A percentile compares a stretch with the other conserved stretches of the same genome.
Conservation (phyloP, 2,797 vertebrate species). For the Rhynchonycteris naso region DNA sequence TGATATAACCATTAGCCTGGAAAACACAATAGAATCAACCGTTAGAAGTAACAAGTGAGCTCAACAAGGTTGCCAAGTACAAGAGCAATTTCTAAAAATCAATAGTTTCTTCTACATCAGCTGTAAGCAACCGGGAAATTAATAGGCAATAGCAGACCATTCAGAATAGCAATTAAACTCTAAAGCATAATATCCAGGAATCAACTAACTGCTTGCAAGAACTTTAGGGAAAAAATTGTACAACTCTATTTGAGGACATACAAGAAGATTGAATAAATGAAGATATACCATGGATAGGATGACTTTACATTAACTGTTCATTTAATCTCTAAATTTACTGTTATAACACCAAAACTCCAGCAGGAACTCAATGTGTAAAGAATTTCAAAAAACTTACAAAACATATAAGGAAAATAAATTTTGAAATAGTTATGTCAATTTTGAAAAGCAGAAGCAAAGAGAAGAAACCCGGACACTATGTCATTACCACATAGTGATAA, state of each 20-base stretch:
- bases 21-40: constrained; percentile 33
- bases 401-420: background rate
- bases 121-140: background rate
- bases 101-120: background rate
- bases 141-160: background rate
- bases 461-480: background rate
- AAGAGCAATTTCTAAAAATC: constrained; percentile 57
- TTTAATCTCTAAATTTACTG: background rate
- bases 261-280: constrained; percentile 1
- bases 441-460: constrained; percentile 37
- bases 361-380: constrained; percentile 29
- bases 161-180: constrained; percentile 1
- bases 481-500: background rate
- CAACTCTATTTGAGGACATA: background rate
- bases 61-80: constrained; percentile 11
- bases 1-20: background rate
- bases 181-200: constrained; percentile 11
- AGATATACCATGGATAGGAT: background rate
- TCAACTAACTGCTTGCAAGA: constrained; percentile 43
- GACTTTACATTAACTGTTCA: background rate
- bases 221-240: background rate
- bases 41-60: background rate
- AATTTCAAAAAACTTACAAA: background rate
- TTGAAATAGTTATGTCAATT: background rate
- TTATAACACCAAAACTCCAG: background rate